Evolutionary conservation across 2,113 vertebrate genomes (phyloP).

Genomic region (Antennarius striatus): DNA sequence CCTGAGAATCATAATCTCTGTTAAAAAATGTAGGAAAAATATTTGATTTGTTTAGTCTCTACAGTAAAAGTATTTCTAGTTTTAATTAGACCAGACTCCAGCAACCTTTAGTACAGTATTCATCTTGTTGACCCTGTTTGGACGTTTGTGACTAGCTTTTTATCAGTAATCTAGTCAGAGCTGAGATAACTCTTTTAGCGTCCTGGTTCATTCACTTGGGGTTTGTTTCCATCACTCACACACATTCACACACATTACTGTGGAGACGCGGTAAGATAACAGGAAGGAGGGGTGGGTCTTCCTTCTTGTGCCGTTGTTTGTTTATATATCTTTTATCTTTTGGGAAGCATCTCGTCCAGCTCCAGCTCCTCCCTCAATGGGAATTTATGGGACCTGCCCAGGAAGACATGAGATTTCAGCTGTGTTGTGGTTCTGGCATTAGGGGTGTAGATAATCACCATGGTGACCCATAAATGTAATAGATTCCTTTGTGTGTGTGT

Average conservation of each 20-base stretch:
- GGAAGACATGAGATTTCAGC: slow-evolving; percentile 54
- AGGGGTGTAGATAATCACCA: slow-evolving; percentile 60
- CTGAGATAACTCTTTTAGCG: slow-evolving; percentile 11
- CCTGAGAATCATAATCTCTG: too few species aligned
- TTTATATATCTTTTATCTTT: slow-evolving; percentile 75
- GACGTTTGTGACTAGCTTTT: slow-evolving; percentile 15
- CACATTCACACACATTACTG: slow-evolving; percentile 12
- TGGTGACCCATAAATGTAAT: slow-evolving; percentile 41
- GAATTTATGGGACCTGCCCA: slow-evolving; percentile 64
- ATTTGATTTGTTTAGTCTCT: background rate
- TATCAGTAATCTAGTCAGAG: slow-evolving; percentile 39
- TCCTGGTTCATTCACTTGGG: slow-evolving; percentile 7
- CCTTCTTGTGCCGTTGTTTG: slow-evolving; percentile 67
- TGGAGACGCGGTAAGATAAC: slow-evolving; percentile 58
- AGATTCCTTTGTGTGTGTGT: slow-evolving; percentile 16
- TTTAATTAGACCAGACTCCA: slow-evolving; percentile 13
- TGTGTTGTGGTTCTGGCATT: slow-evolving; percentile 31
- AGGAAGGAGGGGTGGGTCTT: slow-evolving; percentile 75
- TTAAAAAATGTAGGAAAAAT: too few species aligned
- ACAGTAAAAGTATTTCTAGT: slow-evolving; percentile 10
- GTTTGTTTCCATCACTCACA: slow-evolving; percentile 20
- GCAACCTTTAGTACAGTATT: slow-evolving; percentile 9
- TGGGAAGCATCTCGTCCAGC: slow-evolving; percentile 59
- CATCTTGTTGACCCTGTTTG: slow-evolving; percentile 18
- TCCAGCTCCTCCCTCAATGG: slow-evolving; percentile 63